Percentiles rank a stretch among this genome's conserved stretches.
Evolutionary conservation across 2,113 vertebrate species (phyloP).

Genomic region (Bagarius yarrelli): DNA sequence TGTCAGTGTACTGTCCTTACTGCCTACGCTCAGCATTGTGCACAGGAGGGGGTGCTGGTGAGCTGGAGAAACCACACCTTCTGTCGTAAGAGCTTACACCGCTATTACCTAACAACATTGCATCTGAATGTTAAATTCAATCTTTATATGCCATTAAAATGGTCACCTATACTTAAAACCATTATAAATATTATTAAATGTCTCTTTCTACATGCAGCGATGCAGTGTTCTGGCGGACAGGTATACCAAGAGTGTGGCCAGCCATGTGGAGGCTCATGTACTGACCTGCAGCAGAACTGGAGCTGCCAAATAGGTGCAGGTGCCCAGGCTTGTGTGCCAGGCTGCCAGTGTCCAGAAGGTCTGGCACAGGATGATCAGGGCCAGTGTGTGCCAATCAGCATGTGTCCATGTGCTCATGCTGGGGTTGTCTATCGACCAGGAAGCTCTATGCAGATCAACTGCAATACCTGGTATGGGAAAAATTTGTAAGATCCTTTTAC

Average conservation of each 20-base stretch:
- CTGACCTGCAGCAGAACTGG: constrained; percentile 60
- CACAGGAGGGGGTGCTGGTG: constrained; percentile 69
- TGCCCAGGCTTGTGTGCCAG: constrained; percentile 73
- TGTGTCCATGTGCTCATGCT: constrained; percentile 77
- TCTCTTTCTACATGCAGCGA: constrained; percentile 59
- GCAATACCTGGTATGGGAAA: constrained; percentile 78
- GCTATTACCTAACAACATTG: not conserved
- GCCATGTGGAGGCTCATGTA: constrained; percentile 73
- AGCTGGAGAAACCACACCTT: constrained; percentile 81
- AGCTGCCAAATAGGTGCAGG: constrained; percentile 59
- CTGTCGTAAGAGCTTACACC: constrained; percentile 72
- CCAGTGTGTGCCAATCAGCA: constrained; percentile 75
- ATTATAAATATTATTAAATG: not conserved
- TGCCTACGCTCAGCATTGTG: constrained; percentile 78
- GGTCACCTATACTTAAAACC: not conserved
- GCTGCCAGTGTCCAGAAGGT: constrained; percentile 81
- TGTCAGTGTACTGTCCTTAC: constrained; percentile 79
- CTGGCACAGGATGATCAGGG: constrained; percentile 76
- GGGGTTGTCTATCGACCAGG: constrained; percentile 64
- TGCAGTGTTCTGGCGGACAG: constrained; percentile 78
- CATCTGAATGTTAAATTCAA: not conserved
- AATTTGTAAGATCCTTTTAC: not conserved
- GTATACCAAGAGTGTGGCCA: constrained; percentile 79
- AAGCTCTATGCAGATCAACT: constrained; percentile 64
- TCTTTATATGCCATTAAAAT: not conserved